Percentiles rank a stretch among this genome's conserved stretches.
Evolutionary conservation across 2,888 invertebrate species (phyloP).

Genomic region (Trichopoda pennipes): DNA sequence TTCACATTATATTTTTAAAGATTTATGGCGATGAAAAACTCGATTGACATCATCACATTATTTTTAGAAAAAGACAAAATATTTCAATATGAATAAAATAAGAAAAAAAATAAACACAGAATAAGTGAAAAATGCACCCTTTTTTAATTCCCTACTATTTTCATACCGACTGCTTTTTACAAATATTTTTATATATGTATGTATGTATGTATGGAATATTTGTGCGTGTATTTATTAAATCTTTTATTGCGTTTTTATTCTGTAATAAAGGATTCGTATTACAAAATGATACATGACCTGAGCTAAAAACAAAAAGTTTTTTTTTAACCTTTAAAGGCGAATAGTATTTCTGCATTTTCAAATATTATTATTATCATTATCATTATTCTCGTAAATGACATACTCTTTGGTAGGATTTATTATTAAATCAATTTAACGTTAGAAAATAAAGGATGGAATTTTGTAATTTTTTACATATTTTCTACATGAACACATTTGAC

Average conservation of each 20-base stretch:
- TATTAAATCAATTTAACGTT: constrained; percentile 36
- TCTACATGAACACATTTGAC: constrained; percentile 20
- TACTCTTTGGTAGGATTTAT: constrained; percentile 24
- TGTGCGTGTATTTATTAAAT: background rate
- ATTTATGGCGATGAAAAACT: constrained; percentile 56
- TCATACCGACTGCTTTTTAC: no score
- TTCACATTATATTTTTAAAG: constrained; percentile 46
- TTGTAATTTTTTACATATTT: constrained; percentile 7
- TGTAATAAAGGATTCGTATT: constrained; percentile 34
- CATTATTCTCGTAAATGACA: constrained; percentile 19
- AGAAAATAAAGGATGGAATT: constrained; percentile 1
- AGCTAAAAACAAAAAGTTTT: background rate
- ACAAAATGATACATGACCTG: constrained; percentile 60
- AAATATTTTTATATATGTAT: no score
- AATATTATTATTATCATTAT: constrained; percentile 29
- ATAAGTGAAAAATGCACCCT: constrained; percentile 32
- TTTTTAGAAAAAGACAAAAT: constrained; percentile 22
- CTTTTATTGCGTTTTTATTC: constrained; percentile 45
- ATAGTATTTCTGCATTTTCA: background rate
- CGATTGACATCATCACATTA: constrained; percentile 56
- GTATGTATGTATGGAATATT: no score
- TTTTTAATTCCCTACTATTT: constrained; percentile 4
- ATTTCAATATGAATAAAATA: constrained; percentile 22
- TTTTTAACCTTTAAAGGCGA: background rate
- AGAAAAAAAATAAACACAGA: background rate